A percentile compares a stretch with the other conserved stretches of the same genome.
These are phyloP conservation scores for Gymnopithys bicolor DNA, from an alignment of 2,797 vertebrate species.

Conservation along the genomic window DNA sequence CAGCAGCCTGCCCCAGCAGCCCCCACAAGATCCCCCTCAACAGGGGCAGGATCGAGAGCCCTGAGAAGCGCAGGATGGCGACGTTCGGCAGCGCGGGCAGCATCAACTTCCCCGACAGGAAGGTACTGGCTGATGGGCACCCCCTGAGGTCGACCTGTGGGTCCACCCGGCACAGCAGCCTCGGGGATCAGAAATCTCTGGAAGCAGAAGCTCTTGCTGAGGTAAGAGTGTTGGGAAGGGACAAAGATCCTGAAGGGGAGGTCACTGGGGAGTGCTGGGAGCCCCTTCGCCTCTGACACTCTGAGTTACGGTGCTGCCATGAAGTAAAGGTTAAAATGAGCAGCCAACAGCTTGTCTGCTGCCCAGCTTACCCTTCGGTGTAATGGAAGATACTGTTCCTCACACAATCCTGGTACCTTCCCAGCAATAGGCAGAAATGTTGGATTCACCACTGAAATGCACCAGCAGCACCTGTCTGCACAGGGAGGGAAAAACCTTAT, in stretches of 20 bases:
- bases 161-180: constrained; percentile 88
- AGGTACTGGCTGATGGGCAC: constrained; percentile 83
- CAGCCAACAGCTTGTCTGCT: neutral
- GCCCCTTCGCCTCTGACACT: neutral
- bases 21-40: constrained; percentile 88
- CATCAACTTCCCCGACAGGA: constrained; percentile 93
- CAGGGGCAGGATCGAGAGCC: constrained; percentile 86
- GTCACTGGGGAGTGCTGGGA: neutral
- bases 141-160: constrained; percentile 83
- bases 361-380: rapidly evolving
- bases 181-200: constrained; percentile 92
- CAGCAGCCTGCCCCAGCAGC: constrained; percentile 91
- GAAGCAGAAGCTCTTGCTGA: constrained; percentile 93
- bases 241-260: neutral
- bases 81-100: constrained; percentile 93
- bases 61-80: constrained; percentile 89
- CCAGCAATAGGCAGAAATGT: neutral
- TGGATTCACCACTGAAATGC: neutral
- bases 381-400: neutral
- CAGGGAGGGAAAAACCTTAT: neutral
- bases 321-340: neutral
- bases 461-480: neutral
- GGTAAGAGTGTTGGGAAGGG: constrained; percentile 75
- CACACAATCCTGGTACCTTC: neutral
- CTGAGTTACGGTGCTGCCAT: rapidly evolving